Evolutionary conservation across 2,888 invertebrate genomes (phyloP).

Genomic region (Pteria penguin): DNA sequence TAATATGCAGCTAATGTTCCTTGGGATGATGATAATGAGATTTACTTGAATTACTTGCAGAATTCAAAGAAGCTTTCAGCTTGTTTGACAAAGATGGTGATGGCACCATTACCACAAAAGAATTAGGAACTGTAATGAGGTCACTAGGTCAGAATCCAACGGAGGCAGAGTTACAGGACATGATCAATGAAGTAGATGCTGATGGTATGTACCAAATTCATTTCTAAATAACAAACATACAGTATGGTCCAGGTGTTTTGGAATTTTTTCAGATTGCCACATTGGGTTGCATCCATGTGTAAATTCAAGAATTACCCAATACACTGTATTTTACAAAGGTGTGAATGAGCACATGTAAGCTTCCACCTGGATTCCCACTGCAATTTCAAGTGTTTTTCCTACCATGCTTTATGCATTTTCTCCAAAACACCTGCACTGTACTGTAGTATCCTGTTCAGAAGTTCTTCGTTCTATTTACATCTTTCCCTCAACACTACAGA

Average conservation of each 20-base stretch:
- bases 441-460: too few relatives aligned
- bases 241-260: conserved; percentile 78
- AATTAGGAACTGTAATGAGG: conserved; percentile 26
- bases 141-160: conserved; percentile 28
- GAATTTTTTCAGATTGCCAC: conserved; percentile 76
- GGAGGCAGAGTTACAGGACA: conserved; percentile 26
- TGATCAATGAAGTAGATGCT: conserved; percentile 97
- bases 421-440: too few relatives aligned
- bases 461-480: too few relatives aligned
- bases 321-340: not conserved
- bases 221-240: too few relatives aligned
- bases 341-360: too few relatives aligned
- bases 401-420: too few relatives aligned
- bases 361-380: too few relatives aligned
- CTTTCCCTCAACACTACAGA: too few relatives aligned
- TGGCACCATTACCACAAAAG: conserved; percentile 98
- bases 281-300: too few relatives aligned
- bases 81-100: conserved; percentile 86
- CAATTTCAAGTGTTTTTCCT: too few relatives aligned
- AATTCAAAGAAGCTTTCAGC: conserved; percentile 99
- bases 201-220: conserved; percentile 85
- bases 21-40: not conserved
- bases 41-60: conserved; percentile 78
- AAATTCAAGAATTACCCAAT: not conserved
- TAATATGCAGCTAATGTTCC: too few relatives aligned